A percentile compares a stretch with the other conserved stretches of the same genome.
Conservation (phyloP, 2,888 invertebrate genomes). For the Macrophya annulata region DNA sequence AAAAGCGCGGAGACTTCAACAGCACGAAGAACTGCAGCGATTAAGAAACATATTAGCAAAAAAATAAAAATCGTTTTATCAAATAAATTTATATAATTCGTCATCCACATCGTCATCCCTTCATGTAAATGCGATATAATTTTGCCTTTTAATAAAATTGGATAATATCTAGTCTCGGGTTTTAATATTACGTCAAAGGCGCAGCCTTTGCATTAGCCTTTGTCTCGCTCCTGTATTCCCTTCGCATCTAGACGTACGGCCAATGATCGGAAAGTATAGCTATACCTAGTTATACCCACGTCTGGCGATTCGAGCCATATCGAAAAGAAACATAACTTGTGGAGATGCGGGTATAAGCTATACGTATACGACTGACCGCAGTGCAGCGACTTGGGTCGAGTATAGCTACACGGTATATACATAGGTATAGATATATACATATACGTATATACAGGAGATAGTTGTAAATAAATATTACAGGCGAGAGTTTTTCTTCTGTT, state of each 20-base stretch:
- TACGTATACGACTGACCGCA: background rate
- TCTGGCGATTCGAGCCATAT: slow-evolving; percentile 38
- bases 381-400: slow-evolving; percentile 13
- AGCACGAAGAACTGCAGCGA: background rate
- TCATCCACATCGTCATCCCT: background rate
- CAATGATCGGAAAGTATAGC: slow-evolving; percentile 1
- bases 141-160: background rate
- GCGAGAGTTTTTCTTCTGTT: no score
- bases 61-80: background rate
- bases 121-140: background rate
- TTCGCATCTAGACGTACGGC: slow-evolving; percentile 4
- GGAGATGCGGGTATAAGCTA: background rate
- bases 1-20: background rate
- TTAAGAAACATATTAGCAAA: background rate
- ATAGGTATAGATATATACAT: background rate
- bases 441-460: no score
- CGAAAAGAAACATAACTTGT: slow-evolving; percentile 38
- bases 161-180: background rate
- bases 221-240: slow-evolving; percentile 30
- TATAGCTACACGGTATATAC: background rate
- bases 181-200: slow-evolving; percentile 13
- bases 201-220: slow-evolving; percentile 18
- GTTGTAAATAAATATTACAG: no score
- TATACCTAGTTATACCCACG: slow-evolving; percentile 10
- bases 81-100: slow-evolving; percentile 3